Conservation (phyloP, 2,888 invertebrate genomes). For the Ernsta delagoae region DNA sequence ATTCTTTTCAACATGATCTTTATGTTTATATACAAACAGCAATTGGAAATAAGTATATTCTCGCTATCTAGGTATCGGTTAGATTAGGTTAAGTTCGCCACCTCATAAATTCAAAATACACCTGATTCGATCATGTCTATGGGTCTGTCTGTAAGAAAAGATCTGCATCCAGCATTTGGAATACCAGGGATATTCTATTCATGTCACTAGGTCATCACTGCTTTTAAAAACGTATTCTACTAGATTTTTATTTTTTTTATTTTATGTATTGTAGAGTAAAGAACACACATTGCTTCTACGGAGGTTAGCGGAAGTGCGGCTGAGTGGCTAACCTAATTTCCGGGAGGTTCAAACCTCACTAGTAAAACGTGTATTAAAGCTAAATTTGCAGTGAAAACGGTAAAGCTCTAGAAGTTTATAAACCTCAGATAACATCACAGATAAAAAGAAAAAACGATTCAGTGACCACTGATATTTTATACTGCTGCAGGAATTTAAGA, state of each 20-base stretch:
- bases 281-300: background rate
- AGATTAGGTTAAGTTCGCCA: no score
- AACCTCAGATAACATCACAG: background rate
- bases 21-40: no score
- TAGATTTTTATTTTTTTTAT: background rate
- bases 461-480: background rate
- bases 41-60: no score
- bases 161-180: no score
- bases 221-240: background rate
- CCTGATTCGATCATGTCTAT: no score
- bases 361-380: constrained; percentile 6
- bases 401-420: background rate
- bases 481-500: no score
- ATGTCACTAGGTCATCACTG: constrained; percentile 1
- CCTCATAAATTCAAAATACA: no score
- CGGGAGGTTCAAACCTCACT: constrained; percentile 7
- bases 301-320: constrained; percentile 6
- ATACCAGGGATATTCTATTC: background rate
- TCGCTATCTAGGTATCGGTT: no score
- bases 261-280: background rate
- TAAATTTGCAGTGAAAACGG: background rate
- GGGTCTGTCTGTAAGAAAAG: no score
- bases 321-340: constrained; percentile 20
- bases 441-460: background rate
- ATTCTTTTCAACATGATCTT: no score